phyloP scores from a whole-genome alignment of 2,113 vertebrate genomes.

The Brienomyrus brachyistius region DNA sequence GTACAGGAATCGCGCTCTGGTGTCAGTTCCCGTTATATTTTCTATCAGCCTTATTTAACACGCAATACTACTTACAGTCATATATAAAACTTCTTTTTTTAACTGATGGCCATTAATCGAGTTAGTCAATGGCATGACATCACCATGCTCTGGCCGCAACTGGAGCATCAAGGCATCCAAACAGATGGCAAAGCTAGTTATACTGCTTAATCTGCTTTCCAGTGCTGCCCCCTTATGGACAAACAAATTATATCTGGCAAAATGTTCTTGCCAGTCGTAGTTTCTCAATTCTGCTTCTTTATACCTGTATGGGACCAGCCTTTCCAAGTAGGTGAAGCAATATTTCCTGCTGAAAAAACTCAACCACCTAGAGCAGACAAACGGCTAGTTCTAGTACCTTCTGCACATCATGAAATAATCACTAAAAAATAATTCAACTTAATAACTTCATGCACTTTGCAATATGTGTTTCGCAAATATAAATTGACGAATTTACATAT shows the following conservation, averaged over 20 bases:
- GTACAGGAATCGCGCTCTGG: neutral
- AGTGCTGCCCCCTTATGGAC: neutral
- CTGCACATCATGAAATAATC: neutral
- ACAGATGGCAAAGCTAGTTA: neutral
- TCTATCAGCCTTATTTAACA: no score
- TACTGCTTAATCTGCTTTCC: neutral
- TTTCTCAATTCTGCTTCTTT: neutral
- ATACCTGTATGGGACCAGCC: neutral
- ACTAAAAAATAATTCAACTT: neutral
- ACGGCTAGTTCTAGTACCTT: neutral
- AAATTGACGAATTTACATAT: neutral
- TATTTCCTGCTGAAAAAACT: neutral
- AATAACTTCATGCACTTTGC: neutral
- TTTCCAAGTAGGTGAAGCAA: neutral
- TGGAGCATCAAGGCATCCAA: neutral
- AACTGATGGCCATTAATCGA: neutral
- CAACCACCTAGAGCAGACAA: neutral
- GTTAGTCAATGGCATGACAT: neutral
- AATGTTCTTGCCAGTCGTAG: neutral
- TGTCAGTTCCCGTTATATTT: neutral
- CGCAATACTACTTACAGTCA: no score
- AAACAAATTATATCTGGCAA: neutral
- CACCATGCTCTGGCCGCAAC: neutral
- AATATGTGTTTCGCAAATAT: neutral
- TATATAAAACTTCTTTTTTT: no score